phyloP scores from a whole-genome alignment of 2,797 vertebrate species.

The Rhinophrynus dorsalis region DNA sequence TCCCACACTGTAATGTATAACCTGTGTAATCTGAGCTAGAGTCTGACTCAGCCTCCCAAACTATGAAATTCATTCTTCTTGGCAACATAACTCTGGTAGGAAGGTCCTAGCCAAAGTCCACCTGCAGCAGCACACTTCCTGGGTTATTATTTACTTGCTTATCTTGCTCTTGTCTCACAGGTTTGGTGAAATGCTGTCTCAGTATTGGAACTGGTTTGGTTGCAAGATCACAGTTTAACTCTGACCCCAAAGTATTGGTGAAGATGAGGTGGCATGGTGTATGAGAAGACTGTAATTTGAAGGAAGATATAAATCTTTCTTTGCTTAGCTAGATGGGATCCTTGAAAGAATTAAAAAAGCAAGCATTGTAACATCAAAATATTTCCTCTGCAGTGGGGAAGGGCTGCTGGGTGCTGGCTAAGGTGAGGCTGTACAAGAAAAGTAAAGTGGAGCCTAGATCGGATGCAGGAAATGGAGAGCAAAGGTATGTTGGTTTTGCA shows the following conservation, averaged over 20 bases:
- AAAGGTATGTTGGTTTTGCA: slow-evolving; percentile 50
- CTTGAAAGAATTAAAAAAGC: neutral
- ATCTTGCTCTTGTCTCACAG: neutral
- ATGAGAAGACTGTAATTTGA: neutral
- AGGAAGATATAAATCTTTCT: neutral
- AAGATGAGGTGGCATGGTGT: slow-evolving; percentile 8
- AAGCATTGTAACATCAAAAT: neutral
- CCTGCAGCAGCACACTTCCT: slow-evolving; percentile 52
- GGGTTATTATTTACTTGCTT: slow-evolving; percentile 26
- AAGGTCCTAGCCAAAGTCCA: slow-evolving; percentile 13
- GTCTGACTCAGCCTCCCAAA: slow-evolving; percentile 54
- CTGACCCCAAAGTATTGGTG: neutral
- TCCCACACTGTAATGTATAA: neutral
- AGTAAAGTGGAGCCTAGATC: neutral
- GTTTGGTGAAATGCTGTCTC: neutral
- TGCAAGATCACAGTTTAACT: slow-evolving; percentile 21
- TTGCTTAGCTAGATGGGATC: neutral
- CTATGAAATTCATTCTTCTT: slow-evolving; percentile 26
- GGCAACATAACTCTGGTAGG: neutral
- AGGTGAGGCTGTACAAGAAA: neutral
- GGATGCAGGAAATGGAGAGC: no score
- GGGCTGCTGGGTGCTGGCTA: neutral
- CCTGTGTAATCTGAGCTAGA: slow-evolving; percentile 56
- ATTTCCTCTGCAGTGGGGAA: neutral
- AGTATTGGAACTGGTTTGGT: slow-evolving; percentile 15